phyloP scores from a whole-genome alignment of 2,113 vertebrate species.

The Silurus meridionalis region DNA sequence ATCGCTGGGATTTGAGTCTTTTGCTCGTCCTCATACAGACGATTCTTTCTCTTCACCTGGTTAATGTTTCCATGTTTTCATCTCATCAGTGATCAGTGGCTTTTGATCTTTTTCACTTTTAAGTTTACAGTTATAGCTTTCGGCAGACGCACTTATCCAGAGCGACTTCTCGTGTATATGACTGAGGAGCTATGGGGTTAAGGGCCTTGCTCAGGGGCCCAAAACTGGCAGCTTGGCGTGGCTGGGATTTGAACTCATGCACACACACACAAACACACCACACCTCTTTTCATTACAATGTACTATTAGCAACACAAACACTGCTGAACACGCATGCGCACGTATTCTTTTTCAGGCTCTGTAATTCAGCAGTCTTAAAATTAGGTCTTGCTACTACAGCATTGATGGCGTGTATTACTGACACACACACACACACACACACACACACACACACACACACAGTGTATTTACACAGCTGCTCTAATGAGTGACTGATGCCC shows the following conservation, averaged over 20 bases:
- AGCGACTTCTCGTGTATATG: too few species aligned
- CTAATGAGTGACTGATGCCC: constrained; percentile 20
- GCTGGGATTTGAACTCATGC: neutral
- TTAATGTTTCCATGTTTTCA: too few species aligned
- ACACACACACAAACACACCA: neutral
- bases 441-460: neutral
- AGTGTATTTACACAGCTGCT: constrained; percentile 42
- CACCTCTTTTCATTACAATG: neutral
- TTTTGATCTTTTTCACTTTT: too few species aligned
- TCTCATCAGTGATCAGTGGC: too few species aligned
- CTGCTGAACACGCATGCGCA: neutral
- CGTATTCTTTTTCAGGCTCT: neutral
- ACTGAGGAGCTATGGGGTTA: too few species aligned
- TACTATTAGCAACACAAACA: neutral
- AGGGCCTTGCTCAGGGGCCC: too few species aligned
- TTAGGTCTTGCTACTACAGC: constrained; percentile 13
- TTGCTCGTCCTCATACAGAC: too few species aligned
- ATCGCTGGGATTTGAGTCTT: too few species aligned
- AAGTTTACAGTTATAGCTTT: too few species aligned
- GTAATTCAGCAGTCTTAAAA: constrained; percentile 22
- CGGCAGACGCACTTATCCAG: too few species aligned
- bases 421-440: neutral
- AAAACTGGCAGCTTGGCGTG: too few species aligned
- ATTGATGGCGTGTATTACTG: neutral
- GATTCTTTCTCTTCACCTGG: too few species aligned